These are phyloP conservation scores for Oncorhynchus clarkii DNA, from an alignment of 2,113 vertebrate species.

Conservation along the genomic window DNA sequence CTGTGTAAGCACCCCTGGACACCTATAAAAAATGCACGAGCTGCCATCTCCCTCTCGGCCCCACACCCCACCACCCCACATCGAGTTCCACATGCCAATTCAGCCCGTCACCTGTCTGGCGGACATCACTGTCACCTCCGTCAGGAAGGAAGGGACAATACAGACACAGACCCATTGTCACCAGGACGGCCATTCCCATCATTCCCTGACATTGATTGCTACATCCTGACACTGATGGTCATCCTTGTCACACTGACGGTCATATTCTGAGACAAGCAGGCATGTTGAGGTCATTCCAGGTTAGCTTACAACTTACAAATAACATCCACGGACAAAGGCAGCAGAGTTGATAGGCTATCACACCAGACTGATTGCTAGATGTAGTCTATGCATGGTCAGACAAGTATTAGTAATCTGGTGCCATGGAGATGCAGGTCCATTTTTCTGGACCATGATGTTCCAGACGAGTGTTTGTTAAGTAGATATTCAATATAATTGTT, in stretches of 20 bases:
- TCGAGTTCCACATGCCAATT: slow-evolving; percentile 47
- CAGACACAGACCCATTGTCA: slow-evolving; percentile 4
- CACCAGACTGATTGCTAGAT: neutral
- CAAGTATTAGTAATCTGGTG: slow-evolving; percentile 1
- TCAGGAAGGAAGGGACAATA: slow-evolving; percentile 6
- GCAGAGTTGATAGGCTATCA: neutral
- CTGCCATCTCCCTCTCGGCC: slow-evolving; percentile 39
- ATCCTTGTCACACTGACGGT: slow-evolving; percentile 12
- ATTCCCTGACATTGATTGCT: slow-evolving; percentile 20
- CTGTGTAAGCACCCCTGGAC: slow-evolving; percentile 53
- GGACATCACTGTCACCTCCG: slow-evolving; percentile 34
- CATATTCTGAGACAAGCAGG: neutral
- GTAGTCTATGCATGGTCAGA: too few species aligned
- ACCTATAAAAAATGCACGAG: slow-evolving; percentile 65
- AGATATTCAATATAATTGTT: slow-evolving; percentile 56
- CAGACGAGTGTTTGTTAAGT: slow-evolving; percentile 45
- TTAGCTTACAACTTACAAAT: slow-evolving; percentile 1
- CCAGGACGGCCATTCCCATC: neutral
- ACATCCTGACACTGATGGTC: slow-evolving; percentile 19
- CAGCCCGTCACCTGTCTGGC: slow-evolving; percentile 26
- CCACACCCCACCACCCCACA: slow-evolving; percentile 9
- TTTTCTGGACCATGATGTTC: slow-evolving; percentile 27
- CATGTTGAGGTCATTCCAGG: neutral
- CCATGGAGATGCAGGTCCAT: slow-evolving; percentile 36
- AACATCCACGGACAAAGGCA: neutral